A percentile compares a stretch with the other conserved stretches of the same genome.
Evolutionary conservation across 2,797 vertebrate species (phyloP).

Genomic region (Muraenolepis orangiensis): DNA sequence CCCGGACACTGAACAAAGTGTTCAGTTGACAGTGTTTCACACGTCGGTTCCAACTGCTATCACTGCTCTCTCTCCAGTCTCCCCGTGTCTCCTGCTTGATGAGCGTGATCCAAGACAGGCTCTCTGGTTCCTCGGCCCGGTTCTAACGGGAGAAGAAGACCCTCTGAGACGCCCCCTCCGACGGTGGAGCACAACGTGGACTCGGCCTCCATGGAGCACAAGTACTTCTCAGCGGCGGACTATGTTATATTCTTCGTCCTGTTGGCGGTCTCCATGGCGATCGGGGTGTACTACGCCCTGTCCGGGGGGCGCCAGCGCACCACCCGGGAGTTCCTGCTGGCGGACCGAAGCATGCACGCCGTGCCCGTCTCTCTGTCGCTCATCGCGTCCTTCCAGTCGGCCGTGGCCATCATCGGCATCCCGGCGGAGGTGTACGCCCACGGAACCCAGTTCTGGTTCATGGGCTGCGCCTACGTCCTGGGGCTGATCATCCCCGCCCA

Average conservation of each 20-base stretch:
- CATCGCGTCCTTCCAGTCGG: constrained; percentile 93
- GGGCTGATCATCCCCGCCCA: constrained; percentile 90
- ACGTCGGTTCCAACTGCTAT: too few relatives aligned
- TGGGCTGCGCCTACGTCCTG: constrained; percentile 87
- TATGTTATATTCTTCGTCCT: constrained; percentile 84
- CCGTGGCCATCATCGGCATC: constrained; percentile 88
- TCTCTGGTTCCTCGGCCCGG: neutral
- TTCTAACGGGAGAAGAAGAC: neutral
- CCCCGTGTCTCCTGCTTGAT: neutral
- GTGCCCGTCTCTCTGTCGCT: constrained; percentile 87
- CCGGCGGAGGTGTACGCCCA: constrained; percentile 84
- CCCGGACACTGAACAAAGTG: too few relatives aligned
- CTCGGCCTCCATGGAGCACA: constrained; percentile 44
- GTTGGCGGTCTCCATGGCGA: constrained; percentile 78
- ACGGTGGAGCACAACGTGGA: neutral
- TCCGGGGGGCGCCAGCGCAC: constrained; percentile 84
- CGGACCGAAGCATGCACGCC: constrained; percentile 85
- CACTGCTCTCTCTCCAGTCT: neutral
- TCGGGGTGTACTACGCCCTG: constrained; percentile 89
- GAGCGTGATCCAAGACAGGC: neutral
- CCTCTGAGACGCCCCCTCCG: neutral
- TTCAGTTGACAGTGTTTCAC: too few relatives aligned
- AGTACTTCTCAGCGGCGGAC: constrained; percentile 76
- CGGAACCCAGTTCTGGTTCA: constrained; percentile 96
- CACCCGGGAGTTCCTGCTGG: constrained; percentile 86